These are phyloP conservation scores for Nasonia oneida DNA, from an alignment of 2,888 invertebrate genomes.

Conservation along the genomic window DNA sequence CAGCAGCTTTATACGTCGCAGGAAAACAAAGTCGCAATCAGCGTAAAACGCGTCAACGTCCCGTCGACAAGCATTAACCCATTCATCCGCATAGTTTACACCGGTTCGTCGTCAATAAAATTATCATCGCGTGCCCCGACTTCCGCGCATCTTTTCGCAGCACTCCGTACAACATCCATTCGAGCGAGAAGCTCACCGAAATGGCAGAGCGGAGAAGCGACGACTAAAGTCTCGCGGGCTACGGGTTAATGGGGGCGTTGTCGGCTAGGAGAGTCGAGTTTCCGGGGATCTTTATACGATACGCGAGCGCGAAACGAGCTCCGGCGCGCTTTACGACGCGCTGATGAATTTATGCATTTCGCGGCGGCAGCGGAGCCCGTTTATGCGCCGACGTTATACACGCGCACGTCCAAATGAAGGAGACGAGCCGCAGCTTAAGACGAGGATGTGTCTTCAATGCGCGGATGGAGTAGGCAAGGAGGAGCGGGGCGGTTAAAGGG, in stretches of 20 bases:
- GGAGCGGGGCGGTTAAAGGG: conserved; percentile 12
- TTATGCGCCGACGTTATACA: conserved; percentile 20
- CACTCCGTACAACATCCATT: neutral
- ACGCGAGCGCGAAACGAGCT: conserved; percentile 12
- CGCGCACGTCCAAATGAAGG: conserved; percentile 14
- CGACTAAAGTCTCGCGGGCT: conserved; percentile 14
- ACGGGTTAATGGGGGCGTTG: conserved; percentile 13
- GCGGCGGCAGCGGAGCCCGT: conserved; percentile 24
- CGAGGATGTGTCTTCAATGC: conserved; percentile 10
- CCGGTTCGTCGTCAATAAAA: neutral
- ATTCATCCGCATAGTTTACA: conserved; percentile 18
- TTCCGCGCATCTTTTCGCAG: conserved; percentile 8
- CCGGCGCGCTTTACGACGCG: conserved; percentile 41
- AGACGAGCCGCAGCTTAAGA: neutral
- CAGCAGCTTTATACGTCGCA: neutral
- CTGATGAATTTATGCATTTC: conserved; percentile 60
- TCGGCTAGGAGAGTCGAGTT: conserved; percentile 9
- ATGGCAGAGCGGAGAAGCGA: conserved; percentile 6
- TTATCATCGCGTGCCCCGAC: neutral
- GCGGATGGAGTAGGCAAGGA: neutral
- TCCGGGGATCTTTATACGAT: conserved; percentile 37
- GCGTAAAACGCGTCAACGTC: neutral
- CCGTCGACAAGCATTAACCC: conserved; percentile 1
- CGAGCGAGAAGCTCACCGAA: neutral
- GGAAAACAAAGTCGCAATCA: neutral